These are phyloP conservation scores for Myopa tessellatipennis DNA, from an alignment of 2,888 invertebrate genomes.

Conservation along the genomic window DNA sequence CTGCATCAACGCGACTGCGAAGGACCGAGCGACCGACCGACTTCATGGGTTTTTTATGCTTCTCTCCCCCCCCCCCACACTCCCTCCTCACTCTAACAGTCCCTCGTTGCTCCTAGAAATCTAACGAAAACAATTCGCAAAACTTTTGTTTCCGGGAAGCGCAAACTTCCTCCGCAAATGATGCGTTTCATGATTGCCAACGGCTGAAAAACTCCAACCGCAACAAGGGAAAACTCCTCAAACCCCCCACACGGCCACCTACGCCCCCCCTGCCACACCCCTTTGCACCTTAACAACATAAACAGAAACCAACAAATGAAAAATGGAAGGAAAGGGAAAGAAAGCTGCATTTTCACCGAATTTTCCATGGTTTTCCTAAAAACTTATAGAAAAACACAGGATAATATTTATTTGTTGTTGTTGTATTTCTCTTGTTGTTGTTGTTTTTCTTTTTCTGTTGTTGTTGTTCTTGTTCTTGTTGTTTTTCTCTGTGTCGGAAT, in stretches of 20 bases:
- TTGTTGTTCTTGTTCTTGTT: constrained; percentile 27
- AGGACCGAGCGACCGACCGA: neutral
- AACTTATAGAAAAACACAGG: constrained; percentile 17
- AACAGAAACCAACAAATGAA: neutral
- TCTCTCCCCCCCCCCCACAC: neutral
- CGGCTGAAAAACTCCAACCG: constrained; percentile 31
- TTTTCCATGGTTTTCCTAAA: constrained; percentile 15
- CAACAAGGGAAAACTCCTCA: neutral
- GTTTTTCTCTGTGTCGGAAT: constrained; percentile 43
- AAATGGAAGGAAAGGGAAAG: neutral
- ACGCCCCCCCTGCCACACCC: too few relatives aligned
- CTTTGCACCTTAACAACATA: neutral
- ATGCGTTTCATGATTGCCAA: constrained; percentile 42
- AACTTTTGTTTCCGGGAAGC: constrained; percentile 41
- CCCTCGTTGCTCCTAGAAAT: constrained; percentile 4
- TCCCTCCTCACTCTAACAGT: neutral
- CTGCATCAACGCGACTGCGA: neutral
- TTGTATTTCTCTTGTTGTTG: neutral
- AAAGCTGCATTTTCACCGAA: constrained; percentile 20
- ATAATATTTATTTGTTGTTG: constrained; percentile 31
- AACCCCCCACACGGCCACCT: too few relatives aligned
- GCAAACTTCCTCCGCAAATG: constrained; percentile 42
- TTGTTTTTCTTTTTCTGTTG: neutral
- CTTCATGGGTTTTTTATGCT: neutral
- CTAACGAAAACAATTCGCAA: constrained; percentile 38